phyloP scores from a whole-genome alignment of 2,888 invertebrate species.

The Corythucha ciliata region DNA sequence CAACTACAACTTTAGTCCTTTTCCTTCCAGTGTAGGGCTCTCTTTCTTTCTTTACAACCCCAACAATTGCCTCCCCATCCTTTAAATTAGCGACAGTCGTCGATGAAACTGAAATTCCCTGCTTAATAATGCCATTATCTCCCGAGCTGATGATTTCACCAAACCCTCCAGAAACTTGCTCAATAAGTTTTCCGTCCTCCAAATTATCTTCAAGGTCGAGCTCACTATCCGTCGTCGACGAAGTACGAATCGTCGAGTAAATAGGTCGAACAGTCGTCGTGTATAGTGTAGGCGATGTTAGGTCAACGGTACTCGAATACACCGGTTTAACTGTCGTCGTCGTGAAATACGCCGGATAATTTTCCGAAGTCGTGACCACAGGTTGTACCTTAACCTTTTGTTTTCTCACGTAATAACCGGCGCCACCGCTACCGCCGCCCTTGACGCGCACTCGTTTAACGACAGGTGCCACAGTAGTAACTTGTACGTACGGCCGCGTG shows the following conservation, averaged over 20 bases:
- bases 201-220: conserved; percentile 31
- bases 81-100: conserved; percentile 33
- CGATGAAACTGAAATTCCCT: conserved; percentile 26
- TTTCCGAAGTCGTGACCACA: conserved; percentile 29
- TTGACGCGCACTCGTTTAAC: conserved; percentile 25
- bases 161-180: conserved; percentile 31
- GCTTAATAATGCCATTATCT: conserved; percentile 23
- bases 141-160: conserved; percentile 31
- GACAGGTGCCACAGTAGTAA: conserved; percentile 28
- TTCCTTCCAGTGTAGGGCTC: conserved; percentile 30
- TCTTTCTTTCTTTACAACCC: conserved; percentile 33
- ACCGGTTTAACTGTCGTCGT: conserved; percentile 27
- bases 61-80: conserved; percentile 34
- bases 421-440: conserved; percentile 22
- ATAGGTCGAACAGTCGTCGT: conserved; percentile 28
- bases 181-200: conserved; percentile 29
- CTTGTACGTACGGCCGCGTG: conserved; percentile 25
- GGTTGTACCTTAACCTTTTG: conserved; percentile 32
- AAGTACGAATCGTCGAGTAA: conserved; percentile 19
- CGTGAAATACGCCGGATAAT: conserved; percentile 29
- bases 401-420: conserved; percentile 29
- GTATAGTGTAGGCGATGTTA: conserved; percentile 29
- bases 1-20: conserved; percentile 37
- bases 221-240: conserved; percentile 28
- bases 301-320: conserved; percentile 29